phyloP scores from a whole-genome alignment of 2,113 vertebrate genomes.

The Butorides virescens region DNA sequence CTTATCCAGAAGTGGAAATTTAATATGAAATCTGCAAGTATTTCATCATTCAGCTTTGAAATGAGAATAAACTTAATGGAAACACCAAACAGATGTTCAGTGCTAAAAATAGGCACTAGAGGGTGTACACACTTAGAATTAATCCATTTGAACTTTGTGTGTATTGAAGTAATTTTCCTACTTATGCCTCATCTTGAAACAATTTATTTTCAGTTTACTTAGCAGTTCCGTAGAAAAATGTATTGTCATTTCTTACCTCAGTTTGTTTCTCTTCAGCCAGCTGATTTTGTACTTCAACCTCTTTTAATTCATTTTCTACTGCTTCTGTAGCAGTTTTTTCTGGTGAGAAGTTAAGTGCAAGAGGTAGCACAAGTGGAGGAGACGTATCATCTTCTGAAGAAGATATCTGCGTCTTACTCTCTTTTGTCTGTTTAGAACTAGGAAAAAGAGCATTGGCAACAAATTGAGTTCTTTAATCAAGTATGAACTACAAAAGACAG shows the following conservation, averaged over 20 bases:
- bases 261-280: not conserved
- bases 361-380: slow-evolving; percentile 37
- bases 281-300: not conserved
- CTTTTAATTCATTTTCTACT: not conserved
- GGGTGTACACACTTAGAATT: not conserved
- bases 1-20: not conserved
- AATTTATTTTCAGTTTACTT: not conserved
- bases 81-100: not conserved
- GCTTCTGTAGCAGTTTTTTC: slow-evolving; percentile 40
- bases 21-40: not conserved
- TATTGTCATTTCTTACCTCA: slow-evolving; percentile 38
- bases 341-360: slow-evolving; percentile 75
- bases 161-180: not conserved
- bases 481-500: not conserved
- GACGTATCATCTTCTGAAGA: slow-evolving; percentile 33
- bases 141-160: not conserved
- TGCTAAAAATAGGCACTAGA: not conserved
- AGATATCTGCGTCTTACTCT: not conserved
- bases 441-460: not conserved
- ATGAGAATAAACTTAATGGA: not conserved
- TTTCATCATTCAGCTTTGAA: not conserved
- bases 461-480: not conserved
- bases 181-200: not conserved
- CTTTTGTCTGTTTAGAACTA: slow-evolving; percentile 24
- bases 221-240: not conserved